These are phyloP conservation scores for Ptiloglossa arizonensis DNA, from an alignment of 1,140 invertebrate genomes.

Conservation along the genomic window DNA sequence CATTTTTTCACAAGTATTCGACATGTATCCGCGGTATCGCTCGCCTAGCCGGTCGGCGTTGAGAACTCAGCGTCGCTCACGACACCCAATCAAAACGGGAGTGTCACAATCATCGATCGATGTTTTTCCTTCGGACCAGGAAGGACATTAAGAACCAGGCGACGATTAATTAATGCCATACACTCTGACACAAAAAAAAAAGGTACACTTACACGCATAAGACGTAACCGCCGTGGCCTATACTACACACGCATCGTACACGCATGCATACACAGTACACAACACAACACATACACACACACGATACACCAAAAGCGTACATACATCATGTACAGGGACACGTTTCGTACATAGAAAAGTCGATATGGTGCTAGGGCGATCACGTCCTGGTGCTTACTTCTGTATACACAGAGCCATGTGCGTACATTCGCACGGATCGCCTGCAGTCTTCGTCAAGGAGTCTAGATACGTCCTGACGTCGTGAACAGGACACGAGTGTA, in stretches of 20 bases:
- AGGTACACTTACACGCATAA: conserved; percentile 26
- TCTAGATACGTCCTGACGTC: conserved; percentile 62
- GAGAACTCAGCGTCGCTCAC: conserved; percentile 55
- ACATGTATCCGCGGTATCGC: conserved; percentile 64
- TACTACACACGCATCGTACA: conserved; percentile 46
- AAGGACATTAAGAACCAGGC: conserved; percentile 32
- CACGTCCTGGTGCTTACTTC: conserved; percentile 71
- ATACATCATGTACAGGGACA: conserved; percentile 23
- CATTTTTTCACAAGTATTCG: background rate
- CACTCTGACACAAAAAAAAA: conserved; percentile 32
- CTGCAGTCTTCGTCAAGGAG: conserved; percentile 56
- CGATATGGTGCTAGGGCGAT: conserved; percentile 76
- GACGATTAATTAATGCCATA: conserved; percentile 46
- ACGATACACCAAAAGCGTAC: conserved; percentile 3
- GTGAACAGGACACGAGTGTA: conserved; percentile 48
- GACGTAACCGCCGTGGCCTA: conserved; percentile 65
- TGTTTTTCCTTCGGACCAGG: conserved; percentile 27
- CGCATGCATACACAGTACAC: conserved; percentile 7
- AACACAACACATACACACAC: conserved; percentile 1
- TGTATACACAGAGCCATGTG: conserved; percentile 51
- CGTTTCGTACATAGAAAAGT: conserved; percentile 53
- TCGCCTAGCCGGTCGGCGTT: conserved; percentile 77
- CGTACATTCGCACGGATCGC: conserved; percentile 55
- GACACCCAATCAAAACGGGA: conserved; percentile 37
- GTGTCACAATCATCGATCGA: conserved; percentile 41